These are phyloP conservation scores for Phenacoccus solenopsis DNA, from an alignment of 1,140 invertebrate genomes.

Conservation along the genomic window DNA sequence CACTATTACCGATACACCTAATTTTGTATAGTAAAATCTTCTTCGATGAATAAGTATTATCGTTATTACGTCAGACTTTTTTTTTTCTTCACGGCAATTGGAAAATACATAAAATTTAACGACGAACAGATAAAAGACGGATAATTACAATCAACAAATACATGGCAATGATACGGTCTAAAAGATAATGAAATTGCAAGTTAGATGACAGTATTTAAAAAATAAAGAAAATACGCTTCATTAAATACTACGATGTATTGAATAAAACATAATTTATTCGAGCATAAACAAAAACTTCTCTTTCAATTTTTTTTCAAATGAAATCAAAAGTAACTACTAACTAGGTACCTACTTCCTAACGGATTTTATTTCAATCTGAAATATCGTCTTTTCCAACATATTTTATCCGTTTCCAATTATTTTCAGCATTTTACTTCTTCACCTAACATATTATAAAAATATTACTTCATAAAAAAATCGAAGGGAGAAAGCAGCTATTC, in stretches of 20 bases:
- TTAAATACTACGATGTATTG: neutral
- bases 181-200: neutral
- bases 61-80: neutral
- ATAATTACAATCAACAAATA: neutral
- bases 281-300: neutral
- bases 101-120: neutral
- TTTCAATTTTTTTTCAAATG: neutral
- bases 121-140: neutral
- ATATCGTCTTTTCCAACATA: too few relatives aligned
- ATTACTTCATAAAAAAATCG: too few relatives aligned
- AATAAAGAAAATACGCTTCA: neutral
- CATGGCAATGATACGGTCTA: neutral
- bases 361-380: too few relatives aligned
- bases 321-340: neutral
- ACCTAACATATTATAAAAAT: too few relatives aligned
- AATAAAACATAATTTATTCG: conserved; percentile 3
- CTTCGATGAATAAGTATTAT: too few relatives aligned
- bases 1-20: too few relatives aligned
- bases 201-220: neutral
- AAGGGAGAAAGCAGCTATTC: too few relatives aligned
- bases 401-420: too few relatives aligned
- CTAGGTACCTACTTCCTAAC: too few relatives aligned
- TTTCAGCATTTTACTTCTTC: too few relatives aligned
- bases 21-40: too few relatives aligned
- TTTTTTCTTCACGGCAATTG: neutral